phyloP scores from a whole-genome alignment of 1,140 invertebrate species.

The Meloidogyne hapla region DNA sequence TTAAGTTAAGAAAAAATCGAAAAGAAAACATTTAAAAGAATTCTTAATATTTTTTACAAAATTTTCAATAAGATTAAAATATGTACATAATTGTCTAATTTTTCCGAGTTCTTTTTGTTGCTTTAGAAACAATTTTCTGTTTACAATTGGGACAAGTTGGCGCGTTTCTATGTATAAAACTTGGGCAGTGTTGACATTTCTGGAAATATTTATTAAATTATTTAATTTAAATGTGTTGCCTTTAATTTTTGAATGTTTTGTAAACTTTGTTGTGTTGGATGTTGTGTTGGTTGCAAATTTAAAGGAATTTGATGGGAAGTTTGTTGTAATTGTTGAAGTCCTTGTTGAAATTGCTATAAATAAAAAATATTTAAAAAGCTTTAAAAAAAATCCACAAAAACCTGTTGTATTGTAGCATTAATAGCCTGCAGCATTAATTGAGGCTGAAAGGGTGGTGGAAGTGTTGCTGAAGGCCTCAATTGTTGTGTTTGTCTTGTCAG shows the following conservation, averaged over 20 bases:
- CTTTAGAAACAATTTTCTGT: constrained; percentile 23
- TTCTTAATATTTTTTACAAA: background rate
- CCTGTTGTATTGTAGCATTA: background rate
- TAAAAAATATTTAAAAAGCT: too few species aligned
- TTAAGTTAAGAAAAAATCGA: too few species aligned
- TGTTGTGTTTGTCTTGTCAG: background rate
- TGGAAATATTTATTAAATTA: background rate
- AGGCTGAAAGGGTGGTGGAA: background rate
- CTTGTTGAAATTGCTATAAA: background rate
- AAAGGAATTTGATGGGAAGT: background rate
- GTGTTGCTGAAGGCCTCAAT: background rate
- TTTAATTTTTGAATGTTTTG: constrained; percentile 22
- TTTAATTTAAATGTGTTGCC: background rate
- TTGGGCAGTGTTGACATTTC: constrained; percentile 11
- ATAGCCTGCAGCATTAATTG: background rate
- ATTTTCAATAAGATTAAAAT: background rate
- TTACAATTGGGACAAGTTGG: constrained; percentile 26
- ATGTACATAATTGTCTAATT: background rate
- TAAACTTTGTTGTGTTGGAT: background rate
- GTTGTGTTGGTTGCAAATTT: background rate
- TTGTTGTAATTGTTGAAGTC: background rate
- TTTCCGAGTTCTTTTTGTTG: constrained; percentile 13
- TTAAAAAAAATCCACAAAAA: background rate
- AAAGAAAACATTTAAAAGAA: too few species aligned
- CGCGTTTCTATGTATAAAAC: constrained; percentile 19